Evolutionary conservation across 2,888 invertebrate genomes (phyloP), one percentile per base, ranked within the genome.

Genomic region (Unio pictorum): DNA sequence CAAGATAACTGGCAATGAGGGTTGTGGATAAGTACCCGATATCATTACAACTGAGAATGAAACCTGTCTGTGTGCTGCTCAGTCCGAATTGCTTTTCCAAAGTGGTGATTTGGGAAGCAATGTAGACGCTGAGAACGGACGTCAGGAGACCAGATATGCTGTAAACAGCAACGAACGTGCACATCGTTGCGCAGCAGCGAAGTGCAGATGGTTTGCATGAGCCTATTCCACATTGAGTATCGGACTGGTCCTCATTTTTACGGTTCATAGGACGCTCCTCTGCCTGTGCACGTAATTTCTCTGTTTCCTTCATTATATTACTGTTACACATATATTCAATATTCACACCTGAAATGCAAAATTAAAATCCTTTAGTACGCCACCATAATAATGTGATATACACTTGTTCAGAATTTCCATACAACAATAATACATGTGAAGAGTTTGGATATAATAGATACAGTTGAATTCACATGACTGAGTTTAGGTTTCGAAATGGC

Each of bases 21-120:
- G 79, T 81, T 3, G 78, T 75, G 23, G 75, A n/a, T 26, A 85
- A 71, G 68, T 74, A 84, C 1, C 86, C 85, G 45, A 85, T 81
- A 68, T 86, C 84, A 68, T 86, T 85, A 65, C 83, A 82, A 60
- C 83, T 83, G 54, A 85, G 70, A 4, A 86, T 65, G 56, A 86
- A 77, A 0, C 86, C 86, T 4, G 80, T 81, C 60, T 83, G 79
- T 4, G 84, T 71, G 69, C 84, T 84, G 54, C 80, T 81, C 11
- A 86, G 73, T 3, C 84, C 84, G 58, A 80, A 85, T 55, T 81
- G 78, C 67, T 76, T 81, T 70, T 86, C 86, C 11, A 86, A 80
- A 23, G 84, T 82, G 8, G 84, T 84, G 15, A 83, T 78, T 61
- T 83, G 83, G 6, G 81, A 82, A 23, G 73, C 65, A 23, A 80